These are phyloP conservation scores for Scaeva pyrastri DNA, from an alignment of 2,888 invertebrate genomes.

Conservation along the genomic window DNA sequence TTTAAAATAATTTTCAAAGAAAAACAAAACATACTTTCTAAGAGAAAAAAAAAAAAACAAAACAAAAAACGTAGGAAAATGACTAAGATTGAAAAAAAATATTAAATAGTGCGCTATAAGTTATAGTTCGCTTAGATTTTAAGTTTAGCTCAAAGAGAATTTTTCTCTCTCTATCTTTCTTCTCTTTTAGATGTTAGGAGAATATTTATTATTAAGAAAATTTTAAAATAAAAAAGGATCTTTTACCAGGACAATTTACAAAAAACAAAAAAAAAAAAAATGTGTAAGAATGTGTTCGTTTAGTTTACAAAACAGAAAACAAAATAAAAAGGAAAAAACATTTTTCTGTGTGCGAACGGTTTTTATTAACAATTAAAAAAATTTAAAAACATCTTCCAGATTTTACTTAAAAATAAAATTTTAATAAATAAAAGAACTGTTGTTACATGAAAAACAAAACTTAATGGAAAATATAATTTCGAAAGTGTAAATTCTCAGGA, in stretches of 20 bases:
- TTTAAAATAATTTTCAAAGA: conserved; percentile 74
- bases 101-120: conserved; percentile 67
- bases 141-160: conserved; percentile 75
- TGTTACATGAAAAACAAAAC: conserved; percentile 50
- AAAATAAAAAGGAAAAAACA: conserved; percentile 42
- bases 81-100: conserved; percentile 65
- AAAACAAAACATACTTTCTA: conserved; percentile 76
- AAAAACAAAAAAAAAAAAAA: conserved; percentile 63
- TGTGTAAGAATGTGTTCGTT: conserved; percentile 69
- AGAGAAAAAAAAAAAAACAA: conserved; percentile 72
- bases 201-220: conserved; percentile 63
- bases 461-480: conserved; percentile 63
- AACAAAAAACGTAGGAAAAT: conserved; percentile 75
- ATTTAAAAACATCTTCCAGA: conserved; percentile 64
- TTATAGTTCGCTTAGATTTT: conserved; percentile 72
- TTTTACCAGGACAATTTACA: conserved; percentile 68
- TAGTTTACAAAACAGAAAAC: conserved; percentile 73
- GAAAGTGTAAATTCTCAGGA: conserved; percentile 71
- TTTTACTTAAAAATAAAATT: conserved; percentile 53
- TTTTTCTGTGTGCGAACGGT: conserved; percentile 70
- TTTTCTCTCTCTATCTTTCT: conserved; percentile 71
- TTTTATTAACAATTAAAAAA: conserved; percentile 72
- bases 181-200: conserved; percentile 74
- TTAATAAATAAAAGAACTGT: conserved; percentile 53
- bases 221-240: conserved; percentile 46